Base-by-base conservation (phyloP, 1,140 invertebrate species). In the Drosophila pseudoananassae region DNA sequence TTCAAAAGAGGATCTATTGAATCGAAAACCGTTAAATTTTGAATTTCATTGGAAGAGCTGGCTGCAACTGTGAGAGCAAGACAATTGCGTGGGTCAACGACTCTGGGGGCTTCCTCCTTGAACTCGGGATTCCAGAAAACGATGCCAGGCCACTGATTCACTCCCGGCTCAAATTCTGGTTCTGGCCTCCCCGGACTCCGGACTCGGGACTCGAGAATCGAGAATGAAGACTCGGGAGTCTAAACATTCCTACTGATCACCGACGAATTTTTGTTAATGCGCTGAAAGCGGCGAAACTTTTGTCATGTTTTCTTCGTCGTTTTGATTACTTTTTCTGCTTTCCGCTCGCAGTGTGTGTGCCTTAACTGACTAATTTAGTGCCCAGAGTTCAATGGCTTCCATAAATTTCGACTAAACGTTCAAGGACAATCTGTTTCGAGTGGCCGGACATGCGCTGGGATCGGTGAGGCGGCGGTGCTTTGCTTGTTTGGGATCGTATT, bases 381-480 rank as follows among this genome's bases (percentile, higher is more conserved):
- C 53, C 58, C 53, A 54, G 78, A 88, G 83, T 87, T 87, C 83
- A 87, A 87, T 79, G 83, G 78, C 88, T 87, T 87, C 79, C 83
- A 87, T 88, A 87, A 87, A 87, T 88, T 87, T 87, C 76, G 78
- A 83, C 83, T 83, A 87, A 87, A 83, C 76, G 78, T 63, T 87
- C 83, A 87, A 87, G 83, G 83, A 87, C 83, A 87, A 82, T 72
- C 61, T 68, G 49, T 83, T 76, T 78, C 56, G 72, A 57, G 78
- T 78, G 75, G 49, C 56, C 55, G 46, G 17, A 45, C 15, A 47
- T 36, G 9, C 53, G 23, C 14, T 25, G 31, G 25, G 33, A 63
- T 40, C 29, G 8, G 40, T 5, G 12, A 23, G 53, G 17, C 25
- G 15, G 53, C 10, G 33, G 17, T 58, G 38, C 63, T 58, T 76